Conservation (phyloP, 2,888 invertebrate species). For the Rhagonycha fulva region DNA sequence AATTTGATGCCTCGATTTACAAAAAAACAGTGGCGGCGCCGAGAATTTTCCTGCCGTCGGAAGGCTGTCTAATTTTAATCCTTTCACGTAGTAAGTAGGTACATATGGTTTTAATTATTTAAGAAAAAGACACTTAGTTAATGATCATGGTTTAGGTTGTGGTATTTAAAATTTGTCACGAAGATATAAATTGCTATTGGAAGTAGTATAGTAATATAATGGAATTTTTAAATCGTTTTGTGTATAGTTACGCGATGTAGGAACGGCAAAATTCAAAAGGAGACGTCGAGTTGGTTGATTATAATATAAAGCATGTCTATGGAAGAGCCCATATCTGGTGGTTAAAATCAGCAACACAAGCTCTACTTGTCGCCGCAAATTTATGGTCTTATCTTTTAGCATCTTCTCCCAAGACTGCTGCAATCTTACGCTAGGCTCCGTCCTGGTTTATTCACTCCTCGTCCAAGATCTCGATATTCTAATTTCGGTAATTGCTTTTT, state of each 20-base stretch:
- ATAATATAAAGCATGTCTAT: slow-evolving; percentile 46
- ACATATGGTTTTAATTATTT: background rate
- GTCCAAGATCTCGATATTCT: slow-evolving; percentile 21
- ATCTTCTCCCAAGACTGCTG: slow-evolving; percentile 26
- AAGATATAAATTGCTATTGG: background rate
- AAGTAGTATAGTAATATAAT: background rate
- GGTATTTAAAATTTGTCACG: background rate
- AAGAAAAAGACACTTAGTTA: background rate
- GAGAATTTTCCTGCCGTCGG: no score
- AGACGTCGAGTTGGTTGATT: slow-evolving; percentile 35
- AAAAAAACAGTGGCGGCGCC: no score
- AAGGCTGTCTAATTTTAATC: no score
- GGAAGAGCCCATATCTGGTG: slow-evolving; percentile 45
- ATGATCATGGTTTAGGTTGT: background rate
- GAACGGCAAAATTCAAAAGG: slow-evolving; percentile 24
- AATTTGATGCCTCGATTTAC: no score
- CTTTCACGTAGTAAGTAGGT: background rate
- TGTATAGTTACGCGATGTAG: slow-evolving; percentile 10
- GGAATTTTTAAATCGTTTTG: background rate
- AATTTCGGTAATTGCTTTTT: slow-evolving; percentile 18
- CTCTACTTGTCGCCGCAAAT: slow-evolving; percentile 48
- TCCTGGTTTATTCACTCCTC: slow-evolving; percentile 18
- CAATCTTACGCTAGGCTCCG: slow-evolving; percentile 28
- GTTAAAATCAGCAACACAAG: slow-evolving; percentile 47
- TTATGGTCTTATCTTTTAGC: slow-evolving; percentile 42